phyloP scores from a whole-genome alignment of 2,113 vertebrate species.

The Equus przewalskii region DNA sequence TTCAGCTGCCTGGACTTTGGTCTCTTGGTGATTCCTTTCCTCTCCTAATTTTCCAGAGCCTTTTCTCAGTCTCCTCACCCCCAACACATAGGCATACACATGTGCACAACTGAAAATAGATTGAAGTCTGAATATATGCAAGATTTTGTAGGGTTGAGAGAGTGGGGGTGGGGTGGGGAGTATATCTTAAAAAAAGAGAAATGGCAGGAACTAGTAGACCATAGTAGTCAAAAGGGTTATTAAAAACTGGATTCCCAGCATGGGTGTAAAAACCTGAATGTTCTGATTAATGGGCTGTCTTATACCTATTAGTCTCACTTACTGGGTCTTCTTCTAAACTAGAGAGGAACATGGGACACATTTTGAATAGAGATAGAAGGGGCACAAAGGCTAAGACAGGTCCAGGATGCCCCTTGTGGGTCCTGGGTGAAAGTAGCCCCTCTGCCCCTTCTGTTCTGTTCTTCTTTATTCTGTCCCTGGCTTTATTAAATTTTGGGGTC shows the following conservation, averaged over 20 bases:
- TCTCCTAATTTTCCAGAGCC: conserved; percentile 46
- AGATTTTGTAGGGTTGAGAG: conserved; percentile 9
- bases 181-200: conserved; percentile 1
- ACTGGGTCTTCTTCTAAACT: not conserved
- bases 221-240: not conserved
- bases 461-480: not conserved
- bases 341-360: not conserved
- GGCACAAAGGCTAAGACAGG: not conserved
- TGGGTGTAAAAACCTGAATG: not conserved
- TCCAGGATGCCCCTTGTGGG: not conserved
- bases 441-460: not conserved
- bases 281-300: not conserved
- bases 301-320: not conserved
- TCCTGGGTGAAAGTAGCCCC: not conserved
- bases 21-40: conserved; percentile 43
- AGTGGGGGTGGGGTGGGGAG: not conserved
- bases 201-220: not conserved
- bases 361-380: not conserved
- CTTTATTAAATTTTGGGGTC: not conserved
- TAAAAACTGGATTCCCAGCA: conserved; percentile 11
- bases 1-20: not conserved
- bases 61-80: conserved; percentile 32
- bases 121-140: conserved; percentile 29
- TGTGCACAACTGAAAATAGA: not conserved
- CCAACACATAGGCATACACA: not conserved